Percentiles rank a stretch among this genome's conserved stretches.
Evolutionary conservation across 2,888 invertebrate genomes (phyloP).

Genomic region (Trichopoda pennipes): DNA sequence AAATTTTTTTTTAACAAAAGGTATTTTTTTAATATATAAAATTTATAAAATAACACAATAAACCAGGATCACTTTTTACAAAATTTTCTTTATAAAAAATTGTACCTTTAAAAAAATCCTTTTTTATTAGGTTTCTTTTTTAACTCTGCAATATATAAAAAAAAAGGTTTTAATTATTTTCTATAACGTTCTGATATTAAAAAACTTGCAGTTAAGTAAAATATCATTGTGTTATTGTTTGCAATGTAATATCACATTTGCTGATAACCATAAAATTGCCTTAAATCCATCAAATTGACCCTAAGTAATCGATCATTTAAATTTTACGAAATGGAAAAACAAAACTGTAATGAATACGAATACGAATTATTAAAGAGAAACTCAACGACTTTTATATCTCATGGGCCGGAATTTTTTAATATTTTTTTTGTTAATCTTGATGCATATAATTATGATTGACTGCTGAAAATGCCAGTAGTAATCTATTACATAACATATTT

Average conservation of each 20-base stretch:
- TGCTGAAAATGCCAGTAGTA: slow-evolving; percentile 28
- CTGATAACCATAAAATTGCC: slow-evolving; percentile 27
- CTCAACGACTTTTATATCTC: slow-evolving; percentile 18
- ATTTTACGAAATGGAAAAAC: neutral
- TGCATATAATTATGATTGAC: slow-evolving; percentile 66
- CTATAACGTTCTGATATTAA: too few relatives aligned
- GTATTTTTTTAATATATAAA: neutral
- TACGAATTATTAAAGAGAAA: neutral
- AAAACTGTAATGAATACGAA: too few relatives aligned
- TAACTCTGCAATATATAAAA: too few relatives aligned
- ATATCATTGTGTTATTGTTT: neutral
- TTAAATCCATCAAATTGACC: slow-evolving; percentile 17
- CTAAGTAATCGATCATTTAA: slow-evolving; percentile 43
- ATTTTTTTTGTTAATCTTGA: slow-evolving; percentile 30
- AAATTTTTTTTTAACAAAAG: neutral
- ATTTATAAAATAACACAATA: neutral
- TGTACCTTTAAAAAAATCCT: neutral
- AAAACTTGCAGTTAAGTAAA: neutral
- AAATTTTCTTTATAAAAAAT: neutral
- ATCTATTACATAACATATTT: slow-evolving; percentile 49
- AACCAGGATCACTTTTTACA: too few relatives aligned
- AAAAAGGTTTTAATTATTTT: too few relatives aligned
- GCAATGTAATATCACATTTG: neutral
- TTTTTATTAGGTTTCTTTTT: neutral
- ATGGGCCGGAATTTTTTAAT: slow-evolving; percentile 9